Evolutionary conservation across 2,113 vertebrate species (phyloP).

Genomic region (Calidris pygmaea): DNA sequence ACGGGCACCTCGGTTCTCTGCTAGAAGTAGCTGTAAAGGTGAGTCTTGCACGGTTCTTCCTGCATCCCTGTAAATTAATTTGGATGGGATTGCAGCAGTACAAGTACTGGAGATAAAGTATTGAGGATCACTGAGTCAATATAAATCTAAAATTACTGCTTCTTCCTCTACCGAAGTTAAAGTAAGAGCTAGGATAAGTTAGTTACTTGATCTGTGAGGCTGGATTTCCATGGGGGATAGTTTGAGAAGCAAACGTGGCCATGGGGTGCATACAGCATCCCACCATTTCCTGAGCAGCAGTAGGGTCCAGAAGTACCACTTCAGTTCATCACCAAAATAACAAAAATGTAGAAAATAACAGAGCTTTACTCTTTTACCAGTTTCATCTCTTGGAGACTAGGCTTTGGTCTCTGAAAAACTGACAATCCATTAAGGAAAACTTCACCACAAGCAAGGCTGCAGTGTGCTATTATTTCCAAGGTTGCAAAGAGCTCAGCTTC

Average conservation of each 20-base stretch:
- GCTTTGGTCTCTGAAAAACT: not conserved
- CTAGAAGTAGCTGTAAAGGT: not conserved
- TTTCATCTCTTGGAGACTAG: not conserved
- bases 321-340: not conserved
- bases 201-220: not conserved
- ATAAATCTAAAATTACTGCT: not conserved
- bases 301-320: not conserved
- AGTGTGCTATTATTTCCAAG: not conserved
- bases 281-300: not conserved
- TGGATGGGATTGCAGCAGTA: not conserved
- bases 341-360: not conserved
- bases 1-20: not conserved
- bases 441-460: not conserved
- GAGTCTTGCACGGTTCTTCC: not conserved
- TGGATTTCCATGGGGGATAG: not conserved
- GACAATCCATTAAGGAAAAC: not conserved
- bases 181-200: not conserved
- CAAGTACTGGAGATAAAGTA: not conserved
- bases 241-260: not conserved
- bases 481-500: not conserved
- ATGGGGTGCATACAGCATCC: not conserved
- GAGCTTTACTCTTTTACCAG: not conserved
- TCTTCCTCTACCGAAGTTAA: not conserved
- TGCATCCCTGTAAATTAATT: not conserved
- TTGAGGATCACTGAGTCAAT: not conserved